Base-by-base conservation (phyloP, 2,888 invertebrate genomes). In the Agrotis ipsilon region DNA sequence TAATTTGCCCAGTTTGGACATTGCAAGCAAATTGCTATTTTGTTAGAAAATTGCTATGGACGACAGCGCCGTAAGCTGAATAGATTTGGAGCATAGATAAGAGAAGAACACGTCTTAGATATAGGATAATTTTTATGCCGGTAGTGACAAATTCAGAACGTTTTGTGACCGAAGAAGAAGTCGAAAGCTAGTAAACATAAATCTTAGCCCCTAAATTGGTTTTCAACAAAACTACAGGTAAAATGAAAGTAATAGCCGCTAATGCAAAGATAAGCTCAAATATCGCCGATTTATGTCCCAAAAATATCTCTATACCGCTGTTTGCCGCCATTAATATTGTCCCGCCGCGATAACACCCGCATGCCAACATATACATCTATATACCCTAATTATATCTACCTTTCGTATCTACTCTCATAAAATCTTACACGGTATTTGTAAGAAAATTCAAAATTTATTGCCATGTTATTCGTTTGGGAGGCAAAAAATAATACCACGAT, bases 381-480 rank as follows among this genome's bases (percentile, higher is more conserved):
- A 78, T 79, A 61, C 54, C 54, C 57, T 84, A 84, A 82, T 81
- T 82, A 79, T 72, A 77, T 70, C 61, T 68, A 61, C 51, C 51
- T 61, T 62, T 19, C n/a, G 70, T 84, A 86, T 82, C 77, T 78
- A 49, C 27, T 71, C 76, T 72, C 78, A 63, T 78, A 75, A 81
- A 83, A 80, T 73, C 78, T 67, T 54, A 72, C 64, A 72, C 48
- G 75, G 77, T 81, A 84, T 87, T 79, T 86, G 80, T 77, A 71
- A 79, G 80, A 84, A 87, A 81, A 86, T 87, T 87, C 85, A 83
- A 87, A 88, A 91, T 90, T 90, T 88, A 89, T 89, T 75, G 75
- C 83, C 68, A 68, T 88, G 88, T 90, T 90, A 88, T 91, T 89
- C 82, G 80, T 68, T 68, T 64, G 49, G 72, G 67, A 69, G 73